Evolutionary conservation across 2,113 vertebrate genomes (phyloP).

Genomic region (chimpanzee (Pan troglodytes)): NHGRI_mPanTro3-v2.1_pri NC_086015.1:127976501-127977000

Average conservation of each 20-base stretch:
- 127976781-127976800: not conserved
- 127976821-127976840: not conserved
- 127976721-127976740: not conserved
- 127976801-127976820: not conserved
- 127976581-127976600: not conserved
- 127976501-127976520: no score
- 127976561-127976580: not conserved
- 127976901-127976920: not conserved
- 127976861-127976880: not conserved
- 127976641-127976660: not conserved
- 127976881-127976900: not conserved
- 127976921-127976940: slow-evolving; percentile 95
- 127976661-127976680: not conserved
- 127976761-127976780: not conserved
- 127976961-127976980: slow-evolving; percentile 93
- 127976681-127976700: not conserved
- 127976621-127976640: not conserved
- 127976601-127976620: not conserved
- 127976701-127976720: not conserved
- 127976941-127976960: slow-evolving; percentile 94
- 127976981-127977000: slow-evolving; percentile 97
- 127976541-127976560: not conserved
- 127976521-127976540: no score
- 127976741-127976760: not conserved
- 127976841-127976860: not conserved